A percentile compares a stretch with the other conserved stretches of the same genome.
These are phyloP conservation scores for Eriosoma lanigerum DNA, from an alignment of 1,140 invertebrate species.

Conservation along the genomic window DNA sequence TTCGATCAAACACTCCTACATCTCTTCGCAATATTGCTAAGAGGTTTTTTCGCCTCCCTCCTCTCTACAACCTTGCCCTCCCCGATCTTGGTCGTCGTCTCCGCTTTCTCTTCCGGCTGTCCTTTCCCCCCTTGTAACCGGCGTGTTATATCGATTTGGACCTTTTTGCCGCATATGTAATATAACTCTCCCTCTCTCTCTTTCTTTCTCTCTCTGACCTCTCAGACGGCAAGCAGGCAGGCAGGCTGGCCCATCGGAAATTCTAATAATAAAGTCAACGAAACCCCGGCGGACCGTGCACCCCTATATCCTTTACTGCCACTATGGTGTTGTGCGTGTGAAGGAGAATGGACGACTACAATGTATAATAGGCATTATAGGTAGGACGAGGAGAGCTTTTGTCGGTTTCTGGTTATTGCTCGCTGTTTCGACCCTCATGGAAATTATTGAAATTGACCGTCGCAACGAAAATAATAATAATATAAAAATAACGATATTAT, in stretches of 20 bases:
- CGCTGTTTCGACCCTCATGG: constrained; percentile 40
- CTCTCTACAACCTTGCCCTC: background rate
- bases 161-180: constrained; percentile 52
- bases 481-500: constrained; percentile 29
- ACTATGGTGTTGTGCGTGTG: background rate
- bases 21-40: constrained; percentile 52
- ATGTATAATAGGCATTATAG: too few species aligned
- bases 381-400: constrained; percentile 16
- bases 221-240: background rate
- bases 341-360: background rate
- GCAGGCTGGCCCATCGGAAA: constrained; percentile 33
- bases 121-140: background rate
- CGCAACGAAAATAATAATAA: constrained; percentile 35
- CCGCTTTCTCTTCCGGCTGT: background rate
- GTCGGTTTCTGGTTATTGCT: constrained; percentile 39
- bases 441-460: constrained; percentile 47
- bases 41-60: constrained; percentile 37
- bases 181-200: constrained; percentile 36
- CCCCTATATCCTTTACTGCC: background rate
- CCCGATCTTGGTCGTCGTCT: background rate
- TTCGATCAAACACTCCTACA: constrained; percentile 52
- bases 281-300: constrained; percentile 3
- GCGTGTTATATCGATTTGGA: constrained; percentile 48
- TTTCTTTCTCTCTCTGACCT: constrained; percentile 7
- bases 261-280: constrained; percentile 52